Conservation (phyloP, 1,140 invertebrate genomes). For the Drosophila orena region DNA sequence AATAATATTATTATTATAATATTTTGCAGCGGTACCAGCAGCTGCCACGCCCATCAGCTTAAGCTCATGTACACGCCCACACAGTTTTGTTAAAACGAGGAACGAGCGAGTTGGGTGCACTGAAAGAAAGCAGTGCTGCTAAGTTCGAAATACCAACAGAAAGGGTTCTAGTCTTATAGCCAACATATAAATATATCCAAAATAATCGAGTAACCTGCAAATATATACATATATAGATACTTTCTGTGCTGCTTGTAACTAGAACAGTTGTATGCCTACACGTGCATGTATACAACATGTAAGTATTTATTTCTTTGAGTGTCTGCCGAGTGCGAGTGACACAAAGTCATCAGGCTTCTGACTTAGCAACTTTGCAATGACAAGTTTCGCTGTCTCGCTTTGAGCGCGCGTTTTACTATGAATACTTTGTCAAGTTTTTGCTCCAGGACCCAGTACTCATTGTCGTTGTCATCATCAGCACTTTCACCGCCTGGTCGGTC, state of each 20-base stretch:
- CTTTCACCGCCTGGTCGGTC: constrained; percentile 31
- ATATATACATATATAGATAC: neutral
- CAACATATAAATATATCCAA: no score
- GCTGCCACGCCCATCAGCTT: constrained; percentile 46
- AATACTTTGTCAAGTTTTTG: constrained; percentile 80
- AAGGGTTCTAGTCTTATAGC: no score
- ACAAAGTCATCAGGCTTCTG: constrained; percentile 74
- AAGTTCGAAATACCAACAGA: no score
- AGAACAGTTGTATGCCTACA: no score
- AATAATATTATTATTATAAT: constrained; percentile 44
- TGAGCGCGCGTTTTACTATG: constrained; percentile 63
- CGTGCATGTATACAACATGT: no score
- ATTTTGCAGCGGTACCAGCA: constrained; percentile 37
- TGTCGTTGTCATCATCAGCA: constrained; percentile 59
- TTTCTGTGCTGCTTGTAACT: no score
- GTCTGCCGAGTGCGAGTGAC: constrained; percentile 39
- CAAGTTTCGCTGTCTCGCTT: constrained; percentile 73
- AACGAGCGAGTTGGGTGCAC: constrained; percentile 9
- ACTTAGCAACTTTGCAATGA: constrained; percentile 79
- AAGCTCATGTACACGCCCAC: constrained; percentile 45
- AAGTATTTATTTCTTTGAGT: neutral
- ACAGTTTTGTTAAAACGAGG: constrained; percentile 12
- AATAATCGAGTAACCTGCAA: no score
- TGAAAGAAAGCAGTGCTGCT: neutral
- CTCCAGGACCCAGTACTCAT: constrained; percentile 53